Evolutionary conservation across 2,888 invertebrate species (phyloP), one percentile per base, ranked within the genome.

Genomic region (Polyommatus iphigenia): DNA sequence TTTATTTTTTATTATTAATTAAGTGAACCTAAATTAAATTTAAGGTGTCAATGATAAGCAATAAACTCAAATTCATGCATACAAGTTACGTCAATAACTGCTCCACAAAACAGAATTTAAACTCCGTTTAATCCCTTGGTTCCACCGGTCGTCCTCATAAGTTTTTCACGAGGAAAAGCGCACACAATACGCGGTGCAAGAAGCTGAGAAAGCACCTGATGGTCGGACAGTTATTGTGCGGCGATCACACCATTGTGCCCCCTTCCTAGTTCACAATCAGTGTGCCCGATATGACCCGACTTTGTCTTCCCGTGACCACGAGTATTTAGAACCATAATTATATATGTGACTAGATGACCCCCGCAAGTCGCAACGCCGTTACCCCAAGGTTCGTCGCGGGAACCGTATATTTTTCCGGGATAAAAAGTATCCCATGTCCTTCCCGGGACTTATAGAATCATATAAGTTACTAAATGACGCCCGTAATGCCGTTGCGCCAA

Each of bases 131-230:
- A 76, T 24, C 54, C 20, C 32, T 24, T 78, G 54, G 82, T 85
- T 76, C 77, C 76, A 84, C 86, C 83, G 77, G 79, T 77, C 85
- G 84, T 81, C 82, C 86, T 82, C 87, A 84, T 86, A 87, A 88
- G 90, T 91, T 91, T 91, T 91, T 91, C 91, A 90, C 89, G 87
- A 88, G 91, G 91, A 91, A 91, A 91, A 91, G 89, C 86, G 86
- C 84, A 85, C 83, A 91, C 91, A 91, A 91, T 91, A 85, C 84
- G 79, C 79, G 59, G 59, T 80, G 81, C 79, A 89, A 89, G 90
- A 89, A 89, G 88, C 87, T 91, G 91, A 87, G 91, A 91, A 91
- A 89, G 87, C 86, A 83, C 24, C 72, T 84, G 86, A 85, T 84
- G 82, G 85, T 86, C 85, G 91, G 91, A 91, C 91, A 91, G 91